phyloP scores from a whole-genome alignment of 2,888 invertebrate species.

The Leucophenga montana region DNA sequence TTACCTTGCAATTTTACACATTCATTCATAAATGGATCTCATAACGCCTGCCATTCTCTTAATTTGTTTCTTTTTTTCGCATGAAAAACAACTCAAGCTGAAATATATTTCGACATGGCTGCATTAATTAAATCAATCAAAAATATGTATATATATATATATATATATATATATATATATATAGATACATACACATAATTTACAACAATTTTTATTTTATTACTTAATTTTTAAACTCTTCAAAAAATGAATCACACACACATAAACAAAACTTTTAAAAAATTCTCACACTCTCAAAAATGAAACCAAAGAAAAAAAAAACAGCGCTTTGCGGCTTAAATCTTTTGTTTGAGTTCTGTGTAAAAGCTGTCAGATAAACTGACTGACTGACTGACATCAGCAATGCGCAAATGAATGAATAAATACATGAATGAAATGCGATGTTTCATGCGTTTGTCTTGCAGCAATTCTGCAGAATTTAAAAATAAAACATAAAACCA shows the following conservation, averaged over 20 bases:
- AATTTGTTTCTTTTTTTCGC: background rate
- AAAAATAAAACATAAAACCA: conserved; percentile 24
- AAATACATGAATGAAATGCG: too few relatives aligned
- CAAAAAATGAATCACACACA: background rate
- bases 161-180: background rate
- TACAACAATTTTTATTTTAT: background rate
- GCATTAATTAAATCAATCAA: conserved; percentile 19
- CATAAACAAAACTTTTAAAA: conserved; percentile 10
- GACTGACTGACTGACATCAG: background rate
- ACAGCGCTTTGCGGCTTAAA: conserved; percentile 38
- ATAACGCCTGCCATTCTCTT: background rate
- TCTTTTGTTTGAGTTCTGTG: conserved; percentile 41
- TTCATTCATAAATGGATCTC: background rate
- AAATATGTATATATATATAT: background rate
- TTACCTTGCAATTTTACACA: background rate
- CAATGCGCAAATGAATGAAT: too few relatives aligned
- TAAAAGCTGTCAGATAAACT: conserved; percentile 17
- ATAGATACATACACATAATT: background rate
- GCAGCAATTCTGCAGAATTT: conserved; percentile 52
- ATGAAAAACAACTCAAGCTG: background rate
- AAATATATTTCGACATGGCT: conserved; percentile 15
- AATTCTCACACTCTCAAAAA: conserved; percentile 7
- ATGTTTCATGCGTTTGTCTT: background rate
- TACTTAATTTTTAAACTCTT: background rate
- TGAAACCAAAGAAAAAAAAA: background rate